These are phyloP conservation scores for Microtus ochrogaster DNA, from an alignment of 2,113 vertebrate species.

Conservation along the genomic window DNA sequence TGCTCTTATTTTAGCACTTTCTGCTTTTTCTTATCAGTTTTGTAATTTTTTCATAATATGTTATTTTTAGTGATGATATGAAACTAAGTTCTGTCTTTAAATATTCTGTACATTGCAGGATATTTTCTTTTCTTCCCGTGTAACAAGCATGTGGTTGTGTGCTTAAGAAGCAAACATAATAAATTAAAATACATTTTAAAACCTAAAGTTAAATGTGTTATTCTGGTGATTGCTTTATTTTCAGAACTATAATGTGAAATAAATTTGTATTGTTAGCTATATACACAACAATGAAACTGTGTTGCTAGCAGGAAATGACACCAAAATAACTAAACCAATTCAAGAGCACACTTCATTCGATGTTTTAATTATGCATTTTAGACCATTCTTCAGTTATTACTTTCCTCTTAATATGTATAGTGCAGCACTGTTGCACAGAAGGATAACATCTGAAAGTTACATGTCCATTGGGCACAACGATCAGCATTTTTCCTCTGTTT, in stretches of 20 bases:
- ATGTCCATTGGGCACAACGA: conserved; percentile 72
- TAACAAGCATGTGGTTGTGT: background rate
- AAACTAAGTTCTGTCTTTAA: conserved; percentile 41
- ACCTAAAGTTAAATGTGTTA: background rate
- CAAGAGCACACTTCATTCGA: conserved; percentile 42
- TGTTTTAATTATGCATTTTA: conserved; percentile 69
- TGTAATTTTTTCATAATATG: background rate
- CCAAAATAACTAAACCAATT: conserved; percentile 52
- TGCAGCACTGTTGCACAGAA: conserved; percentile 52
- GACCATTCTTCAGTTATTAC: conserved; percentile 32
- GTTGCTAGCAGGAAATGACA: conserved; percentile 50
- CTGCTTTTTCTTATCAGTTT: conserved; percentile 54
- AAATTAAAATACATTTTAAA: conserved; percentile 1
- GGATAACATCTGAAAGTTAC: conserved; percentile 65
- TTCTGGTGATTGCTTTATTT: conserved; percentile 7
- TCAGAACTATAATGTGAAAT: conserved; percentile 59
- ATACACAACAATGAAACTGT: background rate
- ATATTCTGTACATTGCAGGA: background rate
- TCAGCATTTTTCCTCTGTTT: conserved; percentile 64
- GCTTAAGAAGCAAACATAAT: background rate
- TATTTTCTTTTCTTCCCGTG: background rate
- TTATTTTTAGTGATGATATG: background rate
- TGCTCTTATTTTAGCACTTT: conserved; percentile 39
- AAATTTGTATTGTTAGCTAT: conserved; percentile 2
- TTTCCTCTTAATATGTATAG: conserved; percentile 65